phyloP scores from a whole-genome alignment of 2,797 vertebrate species.

The Lacerta bilineata region DNA sequence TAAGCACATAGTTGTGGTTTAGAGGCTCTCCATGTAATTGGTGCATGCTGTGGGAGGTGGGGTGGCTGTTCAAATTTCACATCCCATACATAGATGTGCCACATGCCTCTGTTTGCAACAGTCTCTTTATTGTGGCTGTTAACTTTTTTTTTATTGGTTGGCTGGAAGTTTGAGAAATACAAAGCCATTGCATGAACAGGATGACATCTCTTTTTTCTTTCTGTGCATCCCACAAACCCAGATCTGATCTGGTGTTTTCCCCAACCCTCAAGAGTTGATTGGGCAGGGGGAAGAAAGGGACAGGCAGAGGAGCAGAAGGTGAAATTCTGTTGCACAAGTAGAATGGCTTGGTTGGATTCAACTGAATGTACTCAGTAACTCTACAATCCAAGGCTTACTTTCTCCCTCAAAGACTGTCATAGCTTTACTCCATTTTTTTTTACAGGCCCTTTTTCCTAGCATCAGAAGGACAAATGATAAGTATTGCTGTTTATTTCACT shows the following conservation, averaged over 20 bases:
- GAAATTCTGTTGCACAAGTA: no score
- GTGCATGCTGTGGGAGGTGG: not conserved
- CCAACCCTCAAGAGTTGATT: no score
- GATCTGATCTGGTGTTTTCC: no score
- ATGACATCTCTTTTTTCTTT: no score
- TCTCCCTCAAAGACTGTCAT: not conserved
- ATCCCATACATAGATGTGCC: not conserved
- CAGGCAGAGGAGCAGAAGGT: no score
- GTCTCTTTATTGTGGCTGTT: no score
- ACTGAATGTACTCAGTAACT: not conserved
- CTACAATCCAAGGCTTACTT: not conserved
- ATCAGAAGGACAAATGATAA: constrained; percentile 14
- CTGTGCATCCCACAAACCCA: no score
- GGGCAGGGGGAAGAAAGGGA: no score
- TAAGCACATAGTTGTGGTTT: not conserved
- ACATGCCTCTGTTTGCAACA: not conserved
- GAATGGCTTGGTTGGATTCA: no score
- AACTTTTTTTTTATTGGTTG: not conserved
- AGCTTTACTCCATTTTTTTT: not conserved
- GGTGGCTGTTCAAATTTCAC: not conserved
- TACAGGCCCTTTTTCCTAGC: not conserved
- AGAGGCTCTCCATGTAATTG: not conserved
- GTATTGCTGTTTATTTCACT: not conserved
- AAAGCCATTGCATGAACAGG: no score
- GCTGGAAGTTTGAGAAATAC: not conserved